Percentiles rank a stretch among this genome's conserved stretches.
These are phyloP conservation scores for Stenoptilia bipunctidactyla DNA, from an alignment of 2,888 invertebrate genomes.

Conservation along the genomic window DNA sequence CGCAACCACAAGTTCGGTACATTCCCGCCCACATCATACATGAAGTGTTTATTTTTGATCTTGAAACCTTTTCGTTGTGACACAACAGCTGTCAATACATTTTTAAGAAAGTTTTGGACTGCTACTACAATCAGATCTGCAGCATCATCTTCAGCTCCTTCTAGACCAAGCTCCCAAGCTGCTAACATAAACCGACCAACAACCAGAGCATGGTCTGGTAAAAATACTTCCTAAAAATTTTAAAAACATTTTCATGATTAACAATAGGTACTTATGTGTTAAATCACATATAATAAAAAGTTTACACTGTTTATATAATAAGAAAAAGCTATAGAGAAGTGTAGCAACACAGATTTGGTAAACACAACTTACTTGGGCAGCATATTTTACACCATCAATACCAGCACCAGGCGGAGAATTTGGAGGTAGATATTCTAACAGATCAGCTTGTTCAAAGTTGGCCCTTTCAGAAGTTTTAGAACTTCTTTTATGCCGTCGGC, in stretches of 20 bases:
- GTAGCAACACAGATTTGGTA: too few species aligned
- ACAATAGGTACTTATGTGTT: too few species aligned
- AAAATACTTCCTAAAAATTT: slow-evolving; percentile 77
- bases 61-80: slow-evolving; percentile 87
- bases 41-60: slow-evolving; percentile 78
- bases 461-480: slow-evolving; percentile 70
- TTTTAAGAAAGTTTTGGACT: slow-evolving; percentile 84
- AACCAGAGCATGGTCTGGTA: slow-evolving; percentile 88
- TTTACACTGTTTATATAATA: too few species aligned
- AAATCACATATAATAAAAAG: too few species aligned
- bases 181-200: slow-evolving; percentile 86
- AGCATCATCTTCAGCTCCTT: slow-evolving; percentile 86
- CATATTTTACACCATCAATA: slow-evolving; percentile 62
- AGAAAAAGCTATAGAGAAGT: slow-evolving; percentile 1
- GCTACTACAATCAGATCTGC: slow-evolving; percentile 87
- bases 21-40: slow-evolving; percentile 83
- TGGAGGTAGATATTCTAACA: slow-evolving; percentile 70
- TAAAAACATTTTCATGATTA: too few species aligned
- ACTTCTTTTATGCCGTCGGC: slow-evolving; percentile 62
- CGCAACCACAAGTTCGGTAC: slow-evolving; percentile 85
- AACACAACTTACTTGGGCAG: slow-evolving; percentile 39
- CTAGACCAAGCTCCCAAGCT: slow-evolving; percentile 90
- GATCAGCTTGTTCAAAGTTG: slow-evolving; percentile 73
- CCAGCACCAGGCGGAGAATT: slow-evolving; percentile 66
- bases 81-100: slow-evolving; percentile 82